These are phyloP conservation scores for Centroberyx gerrardi DNA, from an alignment of 2,797 vertebrate genomes.

Conservation along the genomic window DNA sequence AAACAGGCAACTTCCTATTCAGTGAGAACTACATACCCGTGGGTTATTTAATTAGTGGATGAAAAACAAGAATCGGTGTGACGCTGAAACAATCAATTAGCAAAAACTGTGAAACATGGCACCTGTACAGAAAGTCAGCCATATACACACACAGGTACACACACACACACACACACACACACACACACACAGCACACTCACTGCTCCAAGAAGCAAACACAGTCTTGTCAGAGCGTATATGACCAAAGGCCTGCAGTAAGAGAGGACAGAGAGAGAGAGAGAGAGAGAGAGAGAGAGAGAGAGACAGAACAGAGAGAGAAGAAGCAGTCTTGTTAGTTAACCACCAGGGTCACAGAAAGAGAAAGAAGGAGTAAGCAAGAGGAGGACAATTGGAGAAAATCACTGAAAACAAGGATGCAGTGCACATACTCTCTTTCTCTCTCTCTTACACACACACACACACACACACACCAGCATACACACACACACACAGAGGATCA, in stretches of 20 bases:
- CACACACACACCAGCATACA: slow-evolving; percentile 15
- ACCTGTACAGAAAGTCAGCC: neutral
- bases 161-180: neutral
- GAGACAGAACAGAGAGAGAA: slow-evolving; percentile 1
- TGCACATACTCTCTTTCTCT: slow-evolving; percentile 14
- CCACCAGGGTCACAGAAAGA: slow-evolving; percentile 38
- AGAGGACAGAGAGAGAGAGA: slow-evolving; percentile 3
- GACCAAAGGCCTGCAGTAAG: neutral
- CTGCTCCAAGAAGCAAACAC: neutral
- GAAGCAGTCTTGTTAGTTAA: slow-evolving; percentile 18
- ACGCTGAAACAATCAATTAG: too few species aligned
- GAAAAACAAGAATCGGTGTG: neutral
- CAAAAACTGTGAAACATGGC: too few species aligned
- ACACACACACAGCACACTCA: too few species aligned
- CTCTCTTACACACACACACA: slow-evolving; percentile 25
- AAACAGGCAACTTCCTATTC: neutral
- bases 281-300: slow-evolving; percentile 2
- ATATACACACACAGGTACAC: neutral
- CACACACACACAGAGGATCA: slow-evolving; percentile 60
- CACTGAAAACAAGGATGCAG: slow-evolving; percentile 47
- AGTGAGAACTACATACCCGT: neutral
- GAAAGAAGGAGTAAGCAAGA: slow-evolving; percentile 10
- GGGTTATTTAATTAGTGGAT: neutral
- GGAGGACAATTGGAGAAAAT: slow-evolving; percentile 39
- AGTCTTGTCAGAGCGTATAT: neutral